Conservation (phyloP, 2,797 vertebrate genomes). For the Mergus octosetaceus region DNA sequence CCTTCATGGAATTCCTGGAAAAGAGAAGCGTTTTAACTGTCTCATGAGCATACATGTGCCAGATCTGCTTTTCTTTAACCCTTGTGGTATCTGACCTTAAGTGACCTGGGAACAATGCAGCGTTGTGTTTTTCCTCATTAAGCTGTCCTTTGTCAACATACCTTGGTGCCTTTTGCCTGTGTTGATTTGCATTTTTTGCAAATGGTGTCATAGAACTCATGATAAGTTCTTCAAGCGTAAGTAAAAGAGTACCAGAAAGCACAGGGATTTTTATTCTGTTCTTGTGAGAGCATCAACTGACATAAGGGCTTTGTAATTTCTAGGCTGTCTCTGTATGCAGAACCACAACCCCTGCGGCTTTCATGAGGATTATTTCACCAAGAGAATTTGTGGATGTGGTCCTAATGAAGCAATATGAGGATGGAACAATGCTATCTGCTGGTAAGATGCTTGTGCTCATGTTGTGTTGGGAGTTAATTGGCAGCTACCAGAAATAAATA, state of each 20-base stretch:
- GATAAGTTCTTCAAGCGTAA: background rate
- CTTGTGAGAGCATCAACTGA: background rate
- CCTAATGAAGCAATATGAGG: constrained; percentile 85
- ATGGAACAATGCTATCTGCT: constrained; percentile 87
- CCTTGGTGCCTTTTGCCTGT: background rate
- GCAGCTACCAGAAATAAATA: background rate
- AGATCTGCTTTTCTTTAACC: background rate
- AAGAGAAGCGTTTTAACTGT: background rate
- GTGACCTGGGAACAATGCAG: accelerated
- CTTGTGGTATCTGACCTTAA: background rate
- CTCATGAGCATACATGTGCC: accelerated
- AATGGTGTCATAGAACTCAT: background rate
- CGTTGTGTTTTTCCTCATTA: background rate
- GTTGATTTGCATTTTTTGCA: background rate
- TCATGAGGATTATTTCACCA: constrained; percentile 93
- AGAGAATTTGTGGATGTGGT: constrained; percentile 95
- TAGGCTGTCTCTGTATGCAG: constrained; percentile 86
- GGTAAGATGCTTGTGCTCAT: constrained; percentile 76
- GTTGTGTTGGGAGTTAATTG: background rate
- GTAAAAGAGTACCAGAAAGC: background rate
- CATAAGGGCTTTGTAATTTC: background rate
- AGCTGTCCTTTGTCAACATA: background rate
- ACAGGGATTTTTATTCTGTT: background rate
- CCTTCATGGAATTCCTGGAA: background rate
- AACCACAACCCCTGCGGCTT: constrained; percentile 90